Conservation (phyloP, 1,140 invertebrate genomes). For the Phymastichus coffea region DNA sequence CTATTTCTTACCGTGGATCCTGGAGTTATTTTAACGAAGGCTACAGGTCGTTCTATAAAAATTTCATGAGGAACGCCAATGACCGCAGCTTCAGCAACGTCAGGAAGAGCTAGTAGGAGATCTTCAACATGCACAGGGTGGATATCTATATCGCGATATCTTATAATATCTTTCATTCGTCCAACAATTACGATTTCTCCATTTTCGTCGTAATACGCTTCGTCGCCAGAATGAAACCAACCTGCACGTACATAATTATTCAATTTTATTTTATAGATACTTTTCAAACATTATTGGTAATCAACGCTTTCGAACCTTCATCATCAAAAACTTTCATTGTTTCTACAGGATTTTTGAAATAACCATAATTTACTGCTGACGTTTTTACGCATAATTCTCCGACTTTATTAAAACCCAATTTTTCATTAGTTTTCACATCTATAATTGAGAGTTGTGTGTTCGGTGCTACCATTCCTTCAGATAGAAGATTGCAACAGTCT, state of each 20-base stretch:
- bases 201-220: conserved; percentile 62
- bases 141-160: background rate
- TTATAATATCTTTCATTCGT: conserved; percentile 63
- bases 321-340: conserved; percentile 59
- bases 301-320: too few species aligned
- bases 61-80: background rate
- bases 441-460: conserved; percentile 44
- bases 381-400: conserved; percentile 57
- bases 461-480: too few species aligned
- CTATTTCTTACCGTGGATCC: background rate
- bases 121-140: background rate
- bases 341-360: conserved; percentile 58
- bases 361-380: conserved; percentile 49
- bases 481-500: conserved; percentile 30
- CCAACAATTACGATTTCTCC: conserved; percentile 61
- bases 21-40: background rate
- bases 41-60: background rate
- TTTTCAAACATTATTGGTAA: too few species aligned
- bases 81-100: background rate
- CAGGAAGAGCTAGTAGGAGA: background rate
- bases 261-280: too few species aligned
- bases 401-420: conserved; percentile 44
- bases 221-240: conserved; percentile 71
- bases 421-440: conserved; percentile 43
- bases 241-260: too few species aligned